Evolutionary conservation across 2,888 invertebrate species (phyloP).

Genomic region (Biston betularia): DNA sequence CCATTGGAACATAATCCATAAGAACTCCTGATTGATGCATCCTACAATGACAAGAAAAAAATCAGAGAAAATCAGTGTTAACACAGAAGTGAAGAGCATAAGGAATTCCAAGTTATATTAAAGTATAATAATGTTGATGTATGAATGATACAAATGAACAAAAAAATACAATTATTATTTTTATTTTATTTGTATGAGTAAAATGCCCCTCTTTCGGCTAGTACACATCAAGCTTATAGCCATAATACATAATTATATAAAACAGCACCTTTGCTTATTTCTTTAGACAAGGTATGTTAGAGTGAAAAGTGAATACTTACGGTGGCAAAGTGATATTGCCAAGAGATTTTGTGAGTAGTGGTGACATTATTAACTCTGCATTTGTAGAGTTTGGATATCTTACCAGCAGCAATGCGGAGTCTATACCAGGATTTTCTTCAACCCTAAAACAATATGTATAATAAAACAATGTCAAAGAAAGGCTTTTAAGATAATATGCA

Average conservation of each 20-base stretch:
- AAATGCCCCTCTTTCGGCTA: too few species aligned
- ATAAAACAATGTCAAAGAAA: neutral
- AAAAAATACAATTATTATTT: too few species aligned
- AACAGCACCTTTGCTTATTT: neutral
- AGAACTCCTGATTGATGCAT: slow-evolving; percentile 83
- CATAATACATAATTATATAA: too few species aligned
- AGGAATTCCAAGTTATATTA: too few species aligned
- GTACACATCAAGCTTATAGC: too few species aligned
- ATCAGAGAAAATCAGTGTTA: neutral
- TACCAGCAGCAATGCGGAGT: slow-evolving; percentile 85
- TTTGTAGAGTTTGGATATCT: slow-evolving; percentile 84
- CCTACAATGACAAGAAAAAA: slow-evolving; percentile 56
- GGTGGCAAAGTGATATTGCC: slow-evolving; percentile 77
- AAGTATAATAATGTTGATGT: too few species aligned
- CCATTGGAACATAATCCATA: slow-evolving; percentile 86
- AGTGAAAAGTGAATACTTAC: slow-evolving; percentile 60
- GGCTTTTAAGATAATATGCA: neutral
- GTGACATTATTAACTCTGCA: slow-evolving; percentile 81
- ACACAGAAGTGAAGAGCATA: neutral
- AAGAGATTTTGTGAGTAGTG: slow-evolving; percentile 75
- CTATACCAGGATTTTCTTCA: slow-evolving; percentile 77
- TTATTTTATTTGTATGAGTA: too few species aligned
- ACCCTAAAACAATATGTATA: slow-evolving; percentile 52
- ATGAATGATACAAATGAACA: too few species aligned
- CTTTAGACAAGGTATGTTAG: neutral